Base-by-base conservation (phyloP, 2,888 invertebrate genomes). In the Myathropa florea region DNA sequence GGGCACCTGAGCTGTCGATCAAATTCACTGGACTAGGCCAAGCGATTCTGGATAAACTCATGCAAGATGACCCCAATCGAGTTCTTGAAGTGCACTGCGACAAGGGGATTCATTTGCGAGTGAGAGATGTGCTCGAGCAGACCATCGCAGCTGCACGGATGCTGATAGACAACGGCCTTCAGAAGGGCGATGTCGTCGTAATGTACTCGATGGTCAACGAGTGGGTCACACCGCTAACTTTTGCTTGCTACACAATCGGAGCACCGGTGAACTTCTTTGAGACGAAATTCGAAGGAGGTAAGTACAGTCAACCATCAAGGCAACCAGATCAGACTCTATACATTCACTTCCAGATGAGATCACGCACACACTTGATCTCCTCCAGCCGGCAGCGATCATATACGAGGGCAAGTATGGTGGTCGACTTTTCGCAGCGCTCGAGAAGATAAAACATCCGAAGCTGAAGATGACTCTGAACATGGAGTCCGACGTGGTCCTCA, bases 211-310 rank as follows among this genome's bases (percentile, higher is more conserved):
- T 78, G 23, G 61, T 79, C 14, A 88, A 82, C 57, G 55, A 63
- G 7, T 33, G 71, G 55, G 71, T 77, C 1, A 88, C 89, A 0
- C 80, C 84, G 2, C 55, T 89, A 9, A 81, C 89, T 7, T 88
- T 89, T 63, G 89, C 88, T 10, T 81, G 83, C 12, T 75, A 83
- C 18, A 39, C 85, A 21, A 59, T 86, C 7, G 89, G 88, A 39
- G 83, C 86, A 7, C 79, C 86, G 10, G 65, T 89, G 0, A 89
- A 88, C 33, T 89, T 85, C 33, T 89, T 89, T 68, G 89, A 89
- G 63, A 83, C 87, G 0, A 81, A 71, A 10, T 82, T 88, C 7
- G 59, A 85, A 24, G 76, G 61, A 24, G 88, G 89, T 89, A 57
- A 67, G 87, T 18, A 1, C 9, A 12, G 10, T 33, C 39, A 24